phyloP scores from a whole-genome alignment of 2,113 vertebrate genomes.

The Steatornis caripensis region DNA sequence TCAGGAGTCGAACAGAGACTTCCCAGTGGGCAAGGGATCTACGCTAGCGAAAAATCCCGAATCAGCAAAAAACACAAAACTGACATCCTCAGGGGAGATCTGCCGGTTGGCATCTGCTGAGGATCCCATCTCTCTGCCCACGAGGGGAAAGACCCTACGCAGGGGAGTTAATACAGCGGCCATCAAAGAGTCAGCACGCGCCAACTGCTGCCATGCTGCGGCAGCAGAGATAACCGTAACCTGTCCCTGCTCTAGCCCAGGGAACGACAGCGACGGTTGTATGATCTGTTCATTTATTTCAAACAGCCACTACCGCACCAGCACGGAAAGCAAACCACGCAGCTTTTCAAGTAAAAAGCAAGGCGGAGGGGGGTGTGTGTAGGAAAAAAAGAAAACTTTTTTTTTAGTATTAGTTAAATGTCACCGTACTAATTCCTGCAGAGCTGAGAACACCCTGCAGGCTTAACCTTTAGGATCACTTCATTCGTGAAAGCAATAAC shows the following conservation, averaged over 20 bases:
- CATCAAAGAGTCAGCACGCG: neutral
- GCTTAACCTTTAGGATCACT: conserved; percentile 52
- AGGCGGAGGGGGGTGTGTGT: no score
- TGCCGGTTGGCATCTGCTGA: neutral
- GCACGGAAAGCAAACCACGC: neutral
- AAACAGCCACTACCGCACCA: neutral
- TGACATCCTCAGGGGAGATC: neutral
- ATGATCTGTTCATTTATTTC: neutral
- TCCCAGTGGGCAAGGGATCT: neutral
- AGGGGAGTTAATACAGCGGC: neutral
- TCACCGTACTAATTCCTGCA: conserved; percentile 42
- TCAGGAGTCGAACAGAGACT: neutral
- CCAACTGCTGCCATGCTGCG: neutral
- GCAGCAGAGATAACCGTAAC: neutral
- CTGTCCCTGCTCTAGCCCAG: neutral
- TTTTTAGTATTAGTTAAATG: conserved; percentile 26
- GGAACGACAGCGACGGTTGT: neutral
- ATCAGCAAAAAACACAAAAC: neutral
- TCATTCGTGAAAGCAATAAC: neutral
- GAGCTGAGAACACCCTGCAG: conserved; percentile 21
- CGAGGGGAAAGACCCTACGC: neutral
- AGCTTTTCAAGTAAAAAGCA: neutral
- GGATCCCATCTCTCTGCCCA: neutral
- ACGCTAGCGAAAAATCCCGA: neutral
- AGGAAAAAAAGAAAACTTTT: neutral